phyloP scores from a whole-genome alignment of 2,113 vertebrate species.

The Engraulis encrasicolus region DNA sequence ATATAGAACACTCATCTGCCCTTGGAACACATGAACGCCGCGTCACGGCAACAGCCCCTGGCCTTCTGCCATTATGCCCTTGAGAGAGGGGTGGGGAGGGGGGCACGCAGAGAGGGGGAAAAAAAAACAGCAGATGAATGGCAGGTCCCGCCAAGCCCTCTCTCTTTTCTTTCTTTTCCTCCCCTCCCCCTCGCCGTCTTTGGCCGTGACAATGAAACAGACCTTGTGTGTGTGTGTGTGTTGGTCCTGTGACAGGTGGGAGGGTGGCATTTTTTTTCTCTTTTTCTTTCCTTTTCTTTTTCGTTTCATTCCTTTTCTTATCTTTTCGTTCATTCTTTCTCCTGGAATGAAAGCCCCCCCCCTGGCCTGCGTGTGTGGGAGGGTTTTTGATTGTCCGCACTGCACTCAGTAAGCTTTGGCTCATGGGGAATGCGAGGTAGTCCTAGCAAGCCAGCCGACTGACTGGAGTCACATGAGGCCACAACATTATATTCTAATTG shows the following conservation, averaged over 20 bases:
- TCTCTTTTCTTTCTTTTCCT: background rate
- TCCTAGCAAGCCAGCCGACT: no score
- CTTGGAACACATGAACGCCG: background rate
- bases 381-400: background rate
- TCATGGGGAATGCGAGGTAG: background rate
- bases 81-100: background rate
- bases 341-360: background rate
- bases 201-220: background rate
- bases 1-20: conserved; percentile 7
- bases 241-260: conserved; percentile 22
- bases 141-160: background rate
- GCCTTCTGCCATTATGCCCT: background rate
- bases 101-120: no score
- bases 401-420: background rate
- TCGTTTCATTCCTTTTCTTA: background rate
- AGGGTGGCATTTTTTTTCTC: background rate
- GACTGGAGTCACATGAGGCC: conserved; percentile 28
- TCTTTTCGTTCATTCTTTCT: no score
- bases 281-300: no score
- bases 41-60: background rate
- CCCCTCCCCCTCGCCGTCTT: background rate
- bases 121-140: background rate
- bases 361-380: background rate
- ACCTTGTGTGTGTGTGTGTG: background rate
- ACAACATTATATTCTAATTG: conserved; percentile 9